Evolutionary conservation across 2,888 invertebrate species (phyloP).

Genomic region (Brassicogethes aeneus): DNA sequence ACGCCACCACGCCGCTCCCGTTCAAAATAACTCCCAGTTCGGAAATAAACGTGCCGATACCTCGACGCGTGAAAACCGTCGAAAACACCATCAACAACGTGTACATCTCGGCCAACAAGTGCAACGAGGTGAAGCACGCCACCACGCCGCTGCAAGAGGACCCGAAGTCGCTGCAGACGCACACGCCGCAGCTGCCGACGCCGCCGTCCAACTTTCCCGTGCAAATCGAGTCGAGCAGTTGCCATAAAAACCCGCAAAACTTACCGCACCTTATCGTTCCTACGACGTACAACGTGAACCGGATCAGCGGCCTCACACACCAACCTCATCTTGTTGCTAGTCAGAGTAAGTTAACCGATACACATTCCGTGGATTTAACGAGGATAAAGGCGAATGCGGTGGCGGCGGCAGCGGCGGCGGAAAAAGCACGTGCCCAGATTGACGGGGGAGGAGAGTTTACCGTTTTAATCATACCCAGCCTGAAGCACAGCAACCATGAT

Average conservation of each 20-base stretch:
- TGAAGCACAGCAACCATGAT: too few relatives aligned
- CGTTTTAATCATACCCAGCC: background rate
- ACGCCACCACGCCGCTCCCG: slow-evolving; percentile 35
- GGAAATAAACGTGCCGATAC: background rate
- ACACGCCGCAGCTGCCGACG: slow-evolving; percentile 36
- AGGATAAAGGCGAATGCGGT: background rate
- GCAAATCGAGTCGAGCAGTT: slow-evolving; percentile 24
- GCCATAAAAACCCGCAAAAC: slow-evolving; percentile 13
- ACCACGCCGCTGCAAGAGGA: slow-evolving; percentile 28
- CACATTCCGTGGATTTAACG: slow-evolving; percentile 19
- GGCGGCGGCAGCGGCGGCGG: background rate
- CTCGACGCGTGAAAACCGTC: background rate
- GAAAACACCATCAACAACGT: slow-evolving; percentile 7
- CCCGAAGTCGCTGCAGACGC: slow-evolving; percentile 27
- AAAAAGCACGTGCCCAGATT: background rate
- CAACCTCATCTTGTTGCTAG: slow-evolving; percentile 18
- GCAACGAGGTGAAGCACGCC: slow-evolving; percentile 35
- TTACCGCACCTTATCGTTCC: slow-evolving; percentile 32
- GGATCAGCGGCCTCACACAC: slow-evolving; percentile 25
- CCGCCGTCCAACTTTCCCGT: slow-evolving; percentile 37
- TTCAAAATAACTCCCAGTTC: background rate
- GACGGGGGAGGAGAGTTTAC: background rate
- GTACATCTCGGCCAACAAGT: slow-evolving; percentile 25
- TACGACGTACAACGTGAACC: slow-evolving; percentile 31
- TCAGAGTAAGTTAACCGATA: slow-evolving; percentile 23